These are phyloP conservation scores for Cerceris rybyensis DNA, from an alignment of 2,888 invertebrate species.

Conservation along the genomic window DNA sequence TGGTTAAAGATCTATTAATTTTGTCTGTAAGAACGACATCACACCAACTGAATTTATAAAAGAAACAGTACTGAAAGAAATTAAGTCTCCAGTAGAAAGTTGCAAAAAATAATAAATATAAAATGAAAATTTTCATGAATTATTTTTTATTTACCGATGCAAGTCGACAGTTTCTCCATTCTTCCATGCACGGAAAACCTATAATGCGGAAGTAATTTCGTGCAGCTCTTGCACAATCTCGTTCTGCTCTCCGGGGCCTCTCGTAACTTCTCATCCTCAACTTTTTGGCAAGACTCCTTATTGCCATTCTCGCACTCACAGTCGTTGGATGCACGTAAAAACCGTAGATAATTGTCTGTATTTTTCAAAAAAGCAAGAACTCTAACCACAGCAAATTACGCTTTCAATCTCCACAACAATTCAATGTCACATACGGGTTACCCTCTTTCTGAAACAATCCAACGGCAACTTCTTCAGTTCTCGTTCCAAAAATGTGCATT, in stretches of 20 bases:
- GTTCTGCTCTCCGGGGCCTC: constrained; percentile 67
- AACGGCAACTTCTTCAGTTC: constrained; percentile 85
- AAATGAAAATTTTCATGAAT: background rate
- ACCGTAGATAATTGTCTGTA: constrained; percentile 47
- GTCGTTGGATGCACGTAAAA: constrained; percentile 51
- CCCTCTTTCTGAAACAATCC: constrained; percentile 86
- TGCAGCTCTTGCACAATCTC: constrained; percentile 72
- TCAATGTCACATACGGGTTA: constrained; percentile 75
- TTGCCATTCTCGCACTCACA: constrained; percentile 68
- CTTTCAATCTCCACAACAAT: background rate
- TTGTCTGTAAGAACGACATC: too few relatives aligned
- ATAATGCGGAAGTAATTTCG: constrained; percentile 66
- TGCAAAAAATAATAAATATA: background rate
- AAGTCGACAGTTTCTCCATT: constrained; percentile 70
- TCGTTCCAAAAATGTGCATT: constrained; percentile 87
- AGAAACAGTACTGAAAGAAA: too few relatives aligned
- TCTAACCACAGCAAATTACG: background rate
- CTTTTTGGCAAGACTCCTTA: constrained; percentile 34
- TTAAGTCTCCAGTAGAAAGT: too few relatives aligned
- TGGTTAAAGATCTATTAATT: too few relatives aligned
- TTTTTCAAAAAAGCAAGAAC: background rate
- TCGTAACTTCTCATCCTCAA: constrained; percentile 64
- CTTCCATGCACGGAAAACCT: constrained; percentile 71
- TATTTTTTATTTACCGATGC: constrained; percentile 64
- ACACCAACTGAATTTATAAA: too few relatives aligned